These are phyloP conservation scores for Automeris io DNA, from an alignment of 2,888 invertebrate genomes.

Conservation along the genomic window DNA sequence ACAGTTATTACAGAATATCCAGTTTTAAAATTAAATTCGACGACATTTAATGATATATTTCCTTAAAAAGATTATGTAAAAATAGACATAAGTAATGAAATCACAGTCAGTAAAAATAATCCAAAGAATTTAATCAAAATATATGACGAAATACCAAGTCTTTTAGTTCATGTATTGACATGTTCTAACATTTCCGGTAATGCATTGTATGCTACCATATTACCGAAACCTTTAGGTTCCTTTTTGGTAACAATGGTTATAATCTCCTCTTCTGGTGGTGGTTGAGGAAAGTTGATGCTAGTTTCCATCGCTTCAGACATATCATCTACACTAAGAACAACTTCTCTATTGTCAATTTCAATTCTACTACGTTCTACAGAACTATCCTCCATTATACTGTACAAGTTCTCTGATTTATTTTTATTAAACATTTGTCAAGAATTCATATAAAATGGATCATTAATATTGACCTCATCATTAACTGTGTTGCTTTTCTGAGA, in stretches of 20 bases:
- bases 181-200: constrained; percentile 71
- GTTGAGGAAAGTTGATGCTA: constrained; percentile 55
- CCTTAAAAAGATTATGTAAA: constrained; percentile 10
- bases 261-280: constrained; percentile 66
- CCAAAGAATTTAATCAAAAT: constrained; percentile 20
- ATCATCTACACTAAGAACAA: constrained; percentile 71
- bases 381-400: constrained; percentile 75
- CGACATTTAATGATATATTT: constrained; percentile 26
- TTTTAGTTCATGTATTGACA: constrained; percentile 49
- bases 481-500: constrained; percentile 80
- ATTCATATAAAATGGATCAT: constrained; percentile 81
- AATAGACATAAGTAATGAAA: constrained; percentile 13
- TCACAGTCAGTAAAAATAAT: constrained; percentile 46
- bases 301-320: constrained; percentile 52
- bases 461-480: constrained; percentile 79
- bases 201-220: constrained; percentile 73
- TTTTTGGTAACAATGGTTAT: constrained; percentile 72
- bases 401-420: constrained; percentile 74
- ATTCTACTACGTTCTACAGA: constrained; percentile 63
- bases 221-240: constrained; percentile 65
- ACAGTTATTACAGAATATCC: constrained; percentile 34
- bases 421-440: constrained; percentile 85
- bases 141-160: constrained; percentile 17
- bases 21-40: constrained; percentile 38
- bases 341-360: constrained; percentile 69